Evolutionary conservation across 2,888 invertebrate genomes (phyloP).

Genomic region (Bellardia bayeri): DNA sequence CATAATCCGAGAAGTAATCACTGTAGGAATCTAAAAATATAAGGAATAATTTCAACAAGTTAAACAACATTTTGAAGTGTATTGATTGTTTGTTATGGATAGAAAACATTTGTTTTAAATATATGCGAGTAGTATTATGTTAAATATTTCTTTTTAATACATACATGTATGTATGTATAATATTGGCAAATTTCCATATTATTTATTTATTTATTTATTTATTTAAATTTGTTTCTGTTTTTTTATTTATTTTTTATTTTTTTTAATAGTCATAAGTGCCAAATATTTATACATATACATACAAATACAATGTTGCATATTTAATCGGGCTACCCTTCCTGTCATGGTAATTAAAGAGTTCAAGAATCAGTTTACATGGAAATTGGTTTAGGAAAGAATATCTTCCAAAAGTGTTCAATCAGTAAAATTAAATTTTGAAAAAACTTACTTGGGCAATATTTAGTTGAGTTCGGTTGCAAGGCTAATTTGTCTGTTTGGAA

Average conservation of each 20-base stretch:
- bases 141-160: slow-evolving; percentile 31
- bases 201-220: slow-evolving; percentile 15
- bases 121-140: slow-evolving; percentile 1
- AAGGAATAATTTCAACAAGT: slow-evolving; percentile 2
- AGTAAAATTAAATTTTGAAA: too few relatives aligned
- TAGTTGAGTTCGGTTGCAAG: too few relatives aligned
- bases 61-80: slow-evolving; percentile 23
- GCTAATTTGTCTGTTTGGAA: too few relatives aligned
- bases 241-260: slow-evolving; percentile 8
- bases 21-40: slow-evolving; percentile 80
- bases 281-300: not conserved
- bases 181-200: slow-evolving; percentile 61
- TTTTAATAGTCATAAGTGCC: slow-evolving; percentile 23
- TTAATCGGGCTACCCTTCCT: too few relatives aligned
- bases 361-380: too few relatives aligned
- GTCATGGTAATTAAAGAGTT: too few relatives aligned
- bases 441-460: too few relatives aligned
- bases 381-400: too few relatives aligned
- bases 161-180: not conserved
- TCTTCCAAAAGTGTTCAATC: too few relatives aligned
- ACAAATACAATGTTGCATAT: not conserved
- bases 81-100: not conserved
- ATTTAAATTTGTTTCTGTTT: slow-evolving; percentile 6
- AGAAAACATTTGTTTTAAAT: slow-evolving; percentile 51
- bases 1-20: slow-evolving; percentile 86